Percentiles rank a stretch among this genome's conserved stretches.
phyloP scores from a whole-genome alignment of 2,888 invertebrate genomes.

The Xiphydria camelus region DNA sequence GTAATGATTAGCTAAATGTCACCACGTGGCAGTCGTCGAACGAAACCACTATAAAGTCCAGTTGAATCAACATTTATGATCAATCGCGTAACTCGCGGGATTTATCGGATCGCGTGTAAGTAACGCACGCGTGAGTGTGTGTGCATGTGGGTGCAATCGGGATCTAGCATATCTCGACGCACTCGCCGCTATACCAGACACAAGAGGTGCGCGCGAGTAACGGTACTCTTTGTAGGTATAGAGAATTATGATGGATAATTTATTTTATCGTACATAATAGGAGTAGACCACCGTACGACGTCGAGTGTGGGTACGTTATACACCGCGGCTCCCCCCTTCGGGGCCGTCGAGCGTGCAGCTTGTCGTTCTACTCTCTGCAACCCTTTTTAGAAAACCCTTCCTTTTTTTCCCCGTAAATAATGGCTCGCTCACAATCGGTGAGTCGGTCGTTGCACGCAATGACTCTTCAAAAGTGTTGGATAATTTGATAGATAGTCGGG shows the following conservation, averaged over 20 bases:
- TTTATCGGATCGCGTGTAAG: conserved; percentile 23
- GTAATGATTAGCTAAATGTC: conserved; percentile 34
- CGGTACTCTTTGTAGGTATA: neutral
- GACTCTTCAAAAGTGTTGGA: no score
- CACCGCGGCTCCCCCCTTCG: neutral
- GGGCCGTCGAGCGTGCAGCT: no score
- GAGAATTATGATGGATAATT: conserved; percentile 2
- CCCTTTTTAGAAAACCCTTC: no score
- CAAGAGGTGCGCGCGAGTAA: conserved; percentile 2
- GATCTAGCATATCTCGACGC: conserved; percentile 3
- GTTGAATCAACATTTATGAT: conserved; percentile 17
- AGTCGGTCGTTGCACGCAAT: no score
- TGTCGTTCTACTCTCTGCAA: no score
- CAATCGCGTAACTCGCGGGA: conserved; percentile 20
- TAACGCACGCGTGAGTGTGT: no score
- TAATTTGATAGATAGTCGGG: no score
- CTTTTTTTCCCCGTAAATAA: no score
- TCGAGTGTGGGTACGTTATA: neutral
- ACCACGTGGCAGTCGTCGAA: conserved; percentile 30
- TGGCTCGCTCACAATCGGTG: no score
- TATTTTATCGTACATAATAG: conserved; percentile 2
- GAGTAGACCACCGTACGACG: no score
- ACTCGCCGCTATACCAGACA: neutral
- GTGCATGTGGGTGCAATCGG: no score
- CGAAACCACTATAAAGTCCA: conserved; percentile 5